These are phyloP conservation scores for Streptopelia turtur DNA, from an alignment of 2,797 vertebrate species.

Conservation along the genomic window DNA sequence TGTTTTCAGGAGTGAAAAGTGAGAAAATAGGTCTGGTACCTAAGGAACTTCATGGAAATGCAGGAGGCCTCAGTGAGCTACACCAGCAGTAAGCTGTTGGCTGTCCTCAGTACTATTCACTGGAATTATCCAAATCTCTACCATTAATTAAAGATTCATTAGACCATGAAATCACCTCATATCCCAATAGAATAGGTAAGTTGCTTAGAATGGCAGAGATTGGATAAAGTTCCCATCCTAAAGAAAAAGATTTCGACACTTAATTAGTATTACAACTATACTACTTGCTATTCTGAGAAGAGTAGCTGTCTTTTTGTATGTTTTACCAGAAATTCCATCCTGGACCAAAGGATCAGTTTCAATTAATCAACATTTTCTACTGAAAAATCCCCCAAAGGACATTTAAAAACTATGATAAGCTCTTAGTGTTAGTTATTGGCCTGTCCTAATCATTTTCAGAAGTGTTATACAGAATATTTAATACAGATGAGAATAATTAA, in stretches of 20 bases:
- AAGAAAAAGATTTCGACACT: slow-evolving; percentile 58
- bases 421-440: slow-evolving; percentile 57
- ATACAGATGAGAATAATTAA: slow-evolving; percentile 70
- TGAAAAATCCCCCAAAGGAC: slow-evolving; percentile 56
- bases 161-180: slow-evolving; percentile 46
- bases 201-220: slow-evolving; percentile 8
- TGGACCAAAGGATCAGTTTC: slow-evolving; percentile 47
- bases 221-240: slow-evolving; percentile 29
- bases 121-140: slow-evolving; percentile 40
- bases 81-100: background rate
- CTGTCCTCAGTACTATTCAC: background rate
- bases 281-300: slow-evolving; percentile 51
- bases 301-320: slow-evolving; percentile 8
- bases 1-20: background rate
- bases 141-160: slow-evolving; percentile 65
- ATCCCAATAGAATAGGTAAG: slow-evolving; percentile 29
- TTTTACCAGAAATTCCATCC: slow-evolving; percentile 56
- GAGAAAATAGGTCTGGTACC: background rate
- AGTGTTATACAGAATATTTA: slow-evolving; percentile 69
- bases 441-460: slow-evolving; percentile 63
- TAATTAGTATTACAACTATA: slow-evolving; percentile 53
- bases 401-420: slow-evolving; percentile 58
- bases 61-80: background rate
- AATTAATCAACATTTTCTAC: slow-evolving; percentile 70
- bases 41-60: background rate